These are phyloP conservation scores for Meandrusa payeni DNA, from an alignment of 2,888 invertebrate genomes.

Conservation along the genomic window DNA sequence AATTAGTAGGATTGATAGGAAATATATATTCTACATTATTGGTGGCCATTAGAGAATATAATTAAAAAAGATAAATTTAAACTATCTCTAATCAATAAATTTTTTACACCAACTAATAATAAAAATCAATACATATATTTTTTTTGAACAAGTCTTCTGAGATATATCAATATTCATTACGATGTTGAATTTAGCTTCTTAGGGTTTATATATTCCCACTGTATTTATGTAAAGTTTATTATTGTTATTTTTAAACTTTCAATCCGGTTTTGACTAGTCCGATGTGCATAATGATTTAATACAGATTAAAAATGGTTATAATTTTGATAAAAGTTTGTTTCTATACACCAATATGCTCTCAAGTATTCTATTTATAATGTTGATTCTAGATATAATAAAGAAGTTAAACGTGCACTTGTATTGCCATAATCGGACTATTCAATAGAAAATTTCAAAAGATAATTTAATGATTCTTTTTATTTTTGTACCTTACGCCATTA, in stretches of 20 bases:
- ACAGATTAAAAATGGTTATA: background rate
- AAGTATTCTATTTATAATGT: no score
- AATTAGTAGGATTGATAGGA: no score
- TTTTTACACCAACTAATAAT: background rate
- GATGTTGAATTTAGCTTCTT: constrained; percentile 50
- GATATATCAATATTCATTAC: constrained; percentile 11
- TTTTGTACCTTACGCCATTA: constrained; percentile 54
- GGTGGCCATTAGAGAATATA: no score
- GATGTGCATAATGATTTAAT: constrained; percentile 41
- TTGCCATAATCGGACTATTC: constrained; percentile 52
- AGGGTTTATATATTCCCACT: constrained; percentile 33
- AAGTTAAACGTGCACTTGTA: background rate
- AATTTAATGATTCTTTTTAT: constrained; percentile 10
- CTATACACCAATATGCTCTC: no score
- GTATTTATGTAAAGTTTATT: constrained; percentile 26
- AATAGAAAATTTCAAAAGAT: constrained; percentile 4
- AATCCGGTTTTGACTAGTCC: constrained; percentile 65
- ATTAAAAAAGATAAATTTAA: no score
- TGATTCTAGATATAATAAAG: constrained; percentile 8
- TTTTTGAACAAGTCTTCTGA: constrained; percentile 13
- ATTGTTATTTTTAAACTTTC: constrained; percentile 25
- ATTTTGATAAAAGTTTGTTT: background rate
- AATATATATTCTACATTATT: no score
- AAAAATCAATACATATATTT: background rate
- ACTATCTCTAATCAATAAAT: no score